A percentile compares a stretch with the other conserved stretches of the same genome.
phyloP scores from a whole-genome alignment of 2,797 vertebrate genomes.

The Malacoraja senta region DNA sequence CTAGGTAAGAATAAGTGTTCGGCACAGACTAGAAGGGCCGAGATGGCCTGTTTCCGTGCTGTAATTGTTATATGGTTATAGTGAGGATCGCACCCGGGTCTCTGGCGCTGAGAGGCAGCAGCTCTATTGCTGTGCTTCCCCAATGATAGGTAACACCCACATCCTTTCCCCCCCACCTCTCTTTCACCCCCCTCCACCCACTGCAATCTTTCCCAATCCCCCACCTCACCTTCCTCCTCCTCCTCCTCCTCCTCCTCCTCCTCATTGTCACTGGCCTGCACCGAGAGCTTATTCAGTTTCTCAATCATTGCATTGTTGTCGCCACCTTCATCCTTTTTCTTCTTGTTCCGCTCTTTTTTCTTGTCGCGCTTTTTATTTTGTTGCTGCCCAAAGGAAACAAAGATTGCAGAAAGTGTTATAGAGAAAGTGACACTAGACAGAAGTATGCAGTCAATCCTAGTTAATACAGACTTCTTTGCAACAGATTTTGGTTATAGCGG shows the following conservation, averaged over 20 bases:
- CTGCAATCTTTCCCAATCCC: background rate
- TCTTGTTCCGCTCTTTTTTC: slow-evolving; percentile 60
- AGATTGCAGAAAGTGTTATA: background rate
- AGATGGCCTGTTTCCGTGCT: too few relatives aligned
- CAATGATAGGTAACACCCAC: too few relatives aligned
- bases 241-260: slow-evolving; percentile 58
- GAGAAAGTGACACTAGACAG: background rate
- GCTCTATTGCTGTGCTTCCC: too few relatives aligned
- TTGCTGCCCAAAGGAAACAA: slow-evolving; percentile 45
- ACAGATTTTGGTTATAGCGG: too few relatives aligned
- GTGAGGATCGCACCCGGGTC: too few relatives aligned
- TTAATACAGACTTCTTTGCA: too few relatives aligned
- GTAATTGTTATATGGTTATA: too few relatives aligned
- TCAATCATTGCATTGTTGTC: slow-evolving; percentile 64
- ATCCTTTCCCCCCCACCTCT: background rate
- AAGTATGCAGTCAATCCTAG: background rate
- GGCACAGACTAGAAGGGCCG: too few relatives aligned
- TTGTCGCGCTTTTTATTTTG: slow-evolving; percentile 76
- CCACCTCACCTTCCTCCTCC: slow-evolving; percentile 41
- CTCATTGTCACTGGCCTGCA: slow-evolving; percentile 70
- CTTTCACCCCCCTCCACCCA: background rate
- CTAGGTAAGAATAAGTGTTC: too few relatives aligned
- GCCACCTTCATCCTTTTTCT: slow-evolving; percentile 55
- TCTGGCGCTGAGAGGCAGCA: too few relatives aligned
- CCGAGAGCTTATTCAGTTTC: slow-evolving; percentile 72